Evolutionary conservation across 1,140 invertebrate species (phyloP).

Genomic region (Aphaenogaster floridana): DNA sequence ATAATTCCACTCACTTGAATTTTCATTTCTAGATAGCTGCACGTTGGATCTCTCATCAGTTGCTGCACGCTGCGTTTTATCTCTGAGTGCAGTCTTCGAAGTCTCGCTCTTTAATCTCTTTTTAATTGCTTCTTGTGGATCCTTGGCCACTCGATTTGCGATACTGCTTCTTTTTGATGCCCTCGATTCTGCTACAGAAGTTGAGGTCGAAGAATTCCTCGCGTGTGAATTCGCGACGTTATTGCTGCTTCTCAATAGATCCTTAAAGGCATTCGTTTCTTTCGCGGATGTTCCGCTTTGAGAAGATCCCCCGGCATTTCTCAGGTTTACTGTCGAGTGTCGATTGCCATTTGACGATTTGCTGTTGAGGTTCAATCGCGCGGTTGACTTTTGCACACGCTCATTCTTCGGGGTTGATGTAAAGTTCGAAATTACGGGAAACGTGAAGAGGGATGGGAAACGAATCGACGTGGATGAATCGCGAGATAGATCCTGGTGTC

Average conservation of each 20-base stretch:
- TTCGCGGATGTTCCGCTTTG: not conserved
- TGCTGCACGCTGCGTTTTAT: not conserved
- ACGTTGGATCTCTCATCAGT: conserved; percentile 7
- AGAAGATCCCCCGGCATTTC: not conserved
- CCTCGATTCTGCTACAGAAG: not conserved
- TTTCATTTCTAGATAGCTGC: not conserved
- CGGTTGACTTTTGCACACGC: conserved; percentile 23
- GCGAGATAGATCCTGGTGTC: not conserved
- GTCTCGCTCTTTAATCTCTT: not conserved
- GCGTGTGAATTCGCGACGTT: not conserved
- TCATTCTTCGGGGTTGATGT: conserved; percentile 1
- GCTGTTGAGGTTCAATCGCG: conserved; percentile 15
- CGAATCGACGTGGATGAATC: conserved; percentile 33
- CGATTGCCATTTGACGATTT: not conserved
- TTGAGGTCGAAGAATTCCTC: conserved; percentile 7
- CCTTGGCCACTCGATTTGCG: not conserved
- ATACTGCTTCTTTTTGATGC: not conserved
- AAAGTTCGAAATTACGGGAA: conserved; percentile 31
- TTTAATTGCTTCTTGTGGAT: conserved; percentile 16
- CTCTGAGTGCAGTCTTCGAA: not conserved
- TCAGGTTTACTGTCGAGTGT: not conserved
- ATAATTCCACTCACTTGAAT: conserved; percentile 3
- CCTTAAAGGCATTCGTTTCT: not conserved
- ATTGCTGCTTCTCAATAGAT: not conserved
- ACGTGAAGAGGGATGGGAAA: conserved; percentile 52